phyloP scores from a whole-genome alignment of 2,888 invertebrate genomes.

The Rhagonycha lutea region DNA sequence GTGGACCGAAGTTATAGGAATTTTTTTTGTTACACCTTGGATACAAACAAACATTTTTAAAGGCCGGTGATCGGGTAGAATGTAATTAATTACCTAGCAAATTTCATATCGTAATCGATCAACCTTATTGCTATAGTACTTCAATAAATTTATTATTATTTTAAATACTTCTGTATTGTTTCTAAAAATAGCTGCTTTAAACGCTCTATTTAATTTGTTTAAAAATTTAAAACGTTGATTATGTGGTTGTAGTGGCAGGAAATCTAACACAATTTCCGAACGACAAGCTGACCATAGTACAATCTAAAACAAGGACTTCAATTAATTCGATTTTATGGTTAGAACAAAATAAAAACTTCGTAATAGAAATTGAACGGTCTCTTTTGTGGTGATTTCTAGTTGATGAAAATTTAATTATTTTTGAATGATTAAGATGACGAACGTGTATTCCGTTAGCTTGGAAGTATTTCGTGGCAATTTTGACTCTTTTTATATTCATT shows the following conservation, averaged over 20 bases:
- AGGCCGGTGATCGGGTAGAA: too few relatives aligned
- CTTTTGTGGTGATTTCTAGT: neutral
- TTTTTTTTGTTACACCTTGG: too few relatives aligned
- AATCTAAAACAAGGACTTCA: neutral
- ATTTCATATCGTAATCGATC: neutral
- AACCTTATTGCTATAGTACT: neutral
- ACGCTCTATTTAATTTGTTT: neutral
- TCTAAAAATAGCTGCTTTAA: too few relatives aligned
- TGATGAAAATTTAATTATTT: neutral
- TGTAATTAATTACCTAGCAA: too few relatives aligned
- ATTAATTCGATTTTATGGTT: neutral
- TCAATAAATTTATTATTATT: too few relatives aligned
- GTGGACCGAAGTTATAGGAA: too few relatives aligned
- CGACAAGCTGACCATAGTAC: neutral
- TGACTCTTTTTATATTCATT: neutral
- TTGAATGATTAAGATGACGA: neutral
- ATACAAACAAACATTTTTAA: too few relatives aligned
- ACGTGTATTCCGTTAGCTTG: neutral
- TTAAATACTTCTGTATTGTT: too few relatives aligned
- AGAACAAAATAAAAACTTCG: neutral
- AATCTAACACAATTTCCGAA: neutral
- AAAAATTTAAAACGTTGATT: neutral
- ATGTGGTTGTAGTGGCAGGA: neutral
- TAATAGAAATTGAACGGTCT: neutral
- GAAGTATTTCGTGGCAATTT: neutral